Base-by-base conservation (phyloP, 2,113 vertebrate genomes). In the Spea multiplicata region DNA sequence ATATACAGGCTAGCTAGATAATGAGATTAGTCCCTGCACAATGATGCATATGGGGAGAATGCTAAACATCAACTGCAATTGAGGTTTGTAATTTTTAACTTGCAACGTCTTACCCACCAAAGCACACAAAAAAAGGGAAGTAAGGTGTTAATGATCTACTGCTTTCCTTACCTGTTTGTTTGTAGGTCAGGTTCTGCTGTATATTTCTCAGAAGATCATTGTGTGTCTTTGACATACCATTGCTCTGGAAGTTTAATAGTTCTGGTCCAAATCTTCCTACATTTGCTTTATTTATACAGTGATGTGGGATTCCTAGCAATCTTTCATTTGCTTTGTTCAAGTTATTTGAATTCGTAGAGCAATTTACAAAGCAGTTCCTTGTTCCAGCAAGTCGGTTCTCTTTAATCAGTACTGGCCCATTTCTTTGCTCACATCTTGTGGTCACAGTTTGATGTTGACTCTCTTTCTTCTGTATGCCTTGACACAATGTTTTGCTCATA, bases 91-190 rank as follows among this genome's bases (percentile, higher is more conserved):
- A 30, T 30, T 30, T 30, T 30, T 30, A 2, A 30, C 30, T 30
- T 30, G 30, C 30, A 30, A 30, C 30, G 30, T 30, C 30, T 30
- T 30, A 30, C 30, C 1, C 30, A 30, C 30, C 30, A 30, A 30
- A 30, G 30, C 30, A 30, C 30, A 30, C 30, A 30, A 30, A 30
- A 30, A 30, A 30, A 2, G 30, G 30, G 30, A 30, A 30, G 30
- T 53, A 53, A 53, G 10, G 50, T 53, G 50, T 8, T 10, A 12
- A 8, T 53, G 6, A 53, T 53, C 50, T 53, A 30, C 50, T 53
- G 6, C 50, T 44, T 46, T 4, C 59, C 75, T 62, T 44, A 78
- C 76, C 67, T 78, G 44, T 44, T 65, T 44, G 17, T 44, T 61
- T 10, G 9, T 8, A 8, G 7, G 65, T 12, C 8, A 61, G 9